These are phyloP conservation scores for Darevskia mixta DNA, from an alignment of 2,797 vertebrate species.

Conservation along the genomic window DNA sequence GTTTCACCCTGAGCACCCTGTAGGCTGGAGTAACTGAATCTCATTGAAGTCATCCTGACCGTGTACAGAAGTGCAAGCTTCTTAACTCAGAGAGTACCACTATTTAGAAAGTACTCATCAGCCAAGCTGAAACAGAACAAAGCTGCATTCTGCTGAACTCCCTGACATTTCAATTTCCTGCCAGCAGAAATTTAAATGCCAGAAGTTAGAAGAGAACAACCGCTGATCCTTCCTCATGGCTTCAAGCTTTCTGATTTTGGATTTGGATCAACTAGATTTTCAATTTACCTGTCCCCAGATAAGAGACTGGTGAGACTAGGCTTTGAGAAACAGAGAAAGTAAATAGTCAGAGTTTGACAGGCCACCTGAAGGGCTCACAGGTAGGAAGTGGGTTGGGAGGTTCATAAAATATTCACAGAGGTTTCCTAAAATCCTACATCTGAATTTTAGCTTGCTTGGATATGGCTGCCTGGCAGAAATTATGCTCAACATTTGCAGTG, in stretches of 20 bases:
- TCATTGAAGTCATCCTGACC: background rate
- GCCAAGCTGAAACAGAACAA: background rate
- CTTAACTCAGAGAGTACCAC: background rate
- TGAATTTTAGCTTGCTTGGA: background rate
- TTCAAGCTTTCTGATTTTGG: background rate
- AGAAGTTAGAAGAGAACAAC: background rate
- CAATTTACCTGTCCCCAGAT: background rate
- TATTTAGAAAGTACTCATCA: constrained; percentile 1
- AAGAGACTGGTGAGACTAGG: background rate
- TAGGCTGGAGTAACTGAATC: background rate
- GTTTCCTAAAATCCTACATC: background rate
- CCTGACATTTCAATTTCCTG: constrained; percentile 8
- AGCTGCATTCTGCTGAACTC: background rate
- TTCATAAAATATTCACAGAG: background rate
- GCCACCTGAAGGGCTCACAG: background rate
- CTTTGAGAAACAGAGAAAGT: background rate
- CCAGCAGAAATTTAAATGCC: constrained; percentile 2
- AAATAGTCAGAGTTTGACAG: background rate
- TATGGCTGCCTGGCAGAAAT: background rate
- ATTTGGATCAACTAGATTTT: background rate
- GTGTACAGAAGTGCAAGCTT: background rate
- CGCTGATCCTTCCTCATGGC: background rate
- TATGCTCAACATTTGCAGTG: too few relatives aligned
- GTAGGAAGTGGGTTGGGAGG: background rate
- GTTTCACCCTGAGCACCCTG: background rate